Base-by-base conservation (phyloP, 2,797 vertebrate species). In the Syncerus caffer region DNA sequence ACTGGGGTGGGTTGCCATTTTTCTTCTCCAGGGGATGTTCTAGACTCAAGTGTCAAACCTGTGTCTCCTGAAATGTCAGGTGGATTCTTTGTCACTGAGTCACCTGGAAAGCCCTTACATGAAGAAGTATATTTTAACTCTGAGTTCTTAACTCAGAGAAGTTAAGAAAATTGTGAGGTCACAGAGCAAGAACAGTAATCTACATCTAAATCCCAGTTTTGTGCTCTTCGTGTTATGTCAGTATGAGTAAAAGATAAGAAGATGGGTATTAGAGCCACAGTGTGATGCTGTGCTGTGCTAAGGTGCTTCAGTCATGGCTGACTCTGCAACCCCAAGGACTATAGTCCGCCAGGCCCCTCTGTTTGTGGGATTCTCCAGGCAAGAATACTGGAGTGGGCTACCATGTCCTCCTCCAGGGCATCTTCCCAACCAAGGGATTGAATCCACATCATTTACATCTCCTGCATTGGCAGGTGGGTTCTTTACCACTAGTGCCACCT, bases 71-170 rank as follows among this genome's bases (percentile, higher is more conserved):
- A 38, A 74, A 38, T 74, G 34, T 38, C 34, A 38, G 34, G 3
- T 42, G 67, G 67, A 42, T 38, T 74, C 34, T 74, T 74, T 7
- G 67, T 74, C 67, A 42, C 11, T 23, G 67, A 25, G 21, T 74
- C 67, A 42, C 34, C 34, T 42, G 34, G 21, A 42, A 74, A 74
- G 67, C 67, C 11, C 21, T 7, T 42, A 74, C 5, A 42, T 42
- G 21, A 93, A 50, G 27, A 83, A 71, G 5, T 47, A 64, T 23
- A 64, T 15, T 31, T 84, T 51, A 87, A 83, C 31, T 45, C 42
- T 93, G 83, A 89, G 31, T 57, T 84, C 55, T 57, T 67, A 79
- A 71, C 25, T 87, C 45, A 29, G 78, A 82, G 78, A 96, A 92
- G 67, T 29, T 55, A 82, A 60, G 47, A 53, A 78, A 83, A 78